phyloP scores from a whole-genome alignment of 2,797 vertebrate species.

The Urophycis tenuis region DNA sequence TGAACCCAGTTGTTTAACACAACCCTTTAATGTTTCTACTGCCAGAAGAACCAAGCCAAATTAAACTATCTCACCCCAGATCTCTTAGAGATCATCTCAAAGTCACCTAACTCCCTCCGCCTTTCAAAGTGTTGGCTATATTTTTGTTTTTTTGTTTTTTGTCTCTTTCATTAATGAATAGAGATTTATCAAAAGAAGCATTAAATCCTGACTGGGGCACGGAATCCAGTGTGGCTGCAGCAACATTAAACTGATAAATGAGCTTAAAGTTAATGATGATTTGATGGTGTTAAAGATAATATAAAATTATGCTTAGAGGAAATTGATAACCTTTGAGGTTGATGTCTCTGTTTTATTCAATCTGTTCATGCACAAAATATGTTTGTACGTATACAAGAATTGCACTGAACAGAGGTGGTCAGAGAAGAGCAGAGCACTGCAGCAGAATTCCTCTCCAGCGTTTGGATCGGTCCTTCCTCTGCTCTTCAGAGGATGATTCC shows the following conservation, averaged over 20 bases:
- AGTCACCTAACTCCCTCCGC: neutral
- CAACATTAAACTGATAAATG: slow-evolving; percentile 1
- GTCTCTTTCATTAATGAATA: neutral
- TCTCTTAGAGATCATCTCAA: neutral
- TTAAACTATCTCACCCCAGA: slow-evolving; percentile 1
- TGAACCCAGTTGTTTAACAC: neutral
- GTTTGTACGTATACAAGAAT: neutral
- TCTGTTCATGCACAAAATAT: neutral
- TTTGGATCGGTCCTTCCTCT: neutral
- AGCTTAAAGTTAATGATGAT: neutral
- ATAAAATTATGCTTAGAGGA: neutral
- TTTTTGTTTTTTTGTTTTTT: neutral
- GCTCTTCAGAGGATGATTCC: neutral
- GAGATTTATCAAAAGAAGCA: slow-evolving; percentile 16
- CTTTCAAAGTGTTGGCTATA: slow-evolving; percentile 9
- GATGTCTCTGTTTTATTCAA: neutral
- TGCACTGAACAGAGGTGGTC: neutral
- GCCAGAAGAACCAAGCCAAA: neutral
- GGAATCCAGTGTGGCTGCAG: neutral
- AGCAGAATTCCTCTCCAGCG: no score
- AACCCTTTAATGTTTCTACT: neutral
- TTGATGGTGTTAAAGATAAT: neutral
- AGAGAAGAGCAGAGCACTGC: neutral
- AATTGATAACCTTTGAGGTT: neutral
- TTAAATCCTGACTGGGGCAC: slow-evolving; percentile 1